Evolutionary conservation across 1,140 invertebrate species (phyloP), one percentile per base, ranked within the genome.

Genomic region (Helicoverpa zea): DNA sequence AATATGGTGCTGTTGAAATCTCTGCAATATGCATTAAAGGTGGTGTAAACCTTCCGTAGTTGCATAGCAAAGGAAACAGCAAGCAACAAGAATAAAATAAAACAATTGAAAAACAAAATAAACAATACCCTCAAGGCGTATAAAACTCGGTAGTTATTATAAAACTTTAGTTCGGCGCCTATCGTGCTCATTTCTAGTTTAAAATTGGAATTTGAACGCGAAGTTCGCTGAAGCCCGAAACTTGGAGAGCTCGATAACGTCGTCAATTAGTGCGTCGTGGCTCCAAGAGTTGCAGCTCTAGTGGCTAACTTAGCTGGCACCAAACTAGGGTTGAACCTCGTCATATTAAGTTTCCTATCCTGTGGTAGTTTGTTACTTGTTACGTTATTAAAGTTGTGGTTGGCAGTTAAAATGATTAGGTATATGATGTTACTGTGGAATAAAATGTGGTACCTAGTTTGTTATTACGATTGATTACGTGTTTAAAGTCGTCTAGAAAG

Each of bases 141-240:
- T 51, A 51, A 51, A 47, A 52, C 16, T 52, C 47, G 35, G 35
- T 16, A 35, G 70, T 77, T 77, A 77, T 77, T 64, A 77, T 77
- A 84, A 87, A 91, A 92, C 83, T 91, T 90, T 51, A 35, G 75
- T 59, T 63, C 81, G 83, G 83, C 82, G 81, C 87, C 88, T 87
- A 86, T 85, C 84, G 85, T 73, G 77, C 56, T 79, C 83, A 83
- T 88, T 87, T 86, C 79, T 89, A 90, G 87, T 91, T 91, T 89
- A 87, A 91, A 91, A 91, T 91, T 89, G 86, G 84, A 88, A 87
- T 90, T 89, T 87, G 84, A 87, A 88, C 81, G 80, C 56, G 64
- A 88, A 86, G 83, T 88, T 88, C 78, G 83, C 83, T 85, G 81
- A 49, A 80, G 83, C 80, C 76, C 75, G 82, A 83, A 85, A 82